Conservation (phyloP, 2,888 invertebrate genomes). For the Meliscaeva auricollis region DNA sequence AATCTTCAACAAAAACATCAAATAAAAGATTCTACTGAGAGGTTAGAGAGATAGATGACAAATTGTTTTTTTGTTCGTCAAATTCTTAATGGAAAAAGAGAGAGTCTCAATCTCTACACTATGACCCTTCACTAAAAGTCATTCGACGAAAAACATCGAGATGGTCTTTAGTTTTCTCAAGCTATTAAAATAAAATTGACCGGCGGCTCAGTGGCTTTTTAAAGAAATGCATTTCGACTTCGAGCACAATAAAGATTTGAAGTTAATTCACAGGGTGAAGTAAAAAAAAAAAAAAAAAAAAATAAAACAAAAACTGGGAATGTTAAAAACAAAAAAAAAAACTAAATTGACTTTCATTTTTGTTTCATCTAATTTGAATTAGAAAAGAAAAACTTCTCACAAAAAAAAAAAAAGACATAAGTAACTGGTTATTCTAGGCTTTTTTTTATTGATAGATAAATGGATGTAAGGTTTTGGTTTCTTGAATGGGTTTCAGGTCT, state of each 20-base stretch:
- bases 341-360: conserved; percentile 73
- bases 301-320: conserved; percentile 33
- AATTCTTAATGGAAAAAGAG: conserved; percentile 53
- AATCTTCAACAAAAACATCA: not conserved
- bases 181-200: conserved; percentile 41
- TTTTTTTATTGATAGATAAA: conserved; percentile 8
- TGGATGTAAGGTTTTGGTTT: conserved; percentile 1
- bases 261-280: not conserved
- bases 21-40: conserved; percentile 23
- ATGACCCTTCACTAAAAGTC: conserved; percentile 27
- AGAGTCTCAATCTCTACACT: conserved; percentile 35
- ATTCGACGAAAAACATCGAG: not conserved
- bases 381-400: conserved; percentile 65
- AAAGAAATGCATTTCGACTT: conserved; percentile 55
- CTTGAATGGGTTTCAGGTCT: not conserved
- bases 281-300: not conserved
- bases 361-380: conserved; percentile 72
- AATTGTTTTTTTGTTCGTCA: conserved; percentile 52
- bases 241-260: not conserved
- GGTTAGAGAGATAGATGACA: conserved; percentile 53
- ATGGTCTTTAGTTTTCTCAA: conserved; percentile 27
- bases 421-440: conserved; percentile 64
- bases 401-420: conserved; percentile 6
- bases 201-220: not conserved
- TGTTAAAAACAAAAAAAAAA: conserved; percentile 18